A percentile compares a stretch with the other conserved stretches of the same genome.
Conservation (phyloP, 1,140 invertebrate genomes). For the Thereuonema tuberculata region DNA sequence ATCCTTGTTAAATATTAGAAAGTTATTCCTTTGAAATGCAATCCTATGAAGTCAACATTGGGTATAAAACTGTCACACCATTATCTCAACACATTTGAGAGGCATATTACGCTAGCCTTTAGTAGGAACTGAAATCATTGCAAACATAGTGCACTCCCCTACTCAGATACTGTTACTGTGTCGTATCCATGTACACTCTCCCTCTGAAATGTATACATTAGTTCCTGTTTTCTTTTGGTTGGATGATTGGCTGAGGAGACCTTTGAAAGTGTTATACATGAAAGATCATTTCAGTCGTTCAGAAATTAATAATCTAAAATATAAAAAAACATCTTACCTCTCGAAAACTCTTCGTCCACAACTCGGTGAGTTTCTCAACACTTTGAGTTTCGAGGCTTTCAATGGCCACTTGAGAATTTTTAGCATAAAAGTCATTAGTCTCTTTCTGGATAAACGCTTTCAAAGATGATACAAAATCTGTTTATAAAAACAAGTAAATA, state of each 20-base stretch:
- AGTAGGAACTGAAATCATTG: no score
- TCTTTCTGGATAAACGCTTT: constrained; percentile 30
- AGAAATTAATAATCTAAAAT: background rate
- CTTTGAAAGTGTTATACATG: background rate
- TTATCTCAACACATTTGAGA: no score
- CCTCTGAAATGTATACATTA: background rate
- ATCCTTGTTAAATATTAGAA: no score
- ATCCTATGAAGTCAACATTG: no score
- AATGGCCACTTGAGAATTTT: constrained; percentile 34
- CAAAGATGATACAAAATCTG: constrained; percentile 29
- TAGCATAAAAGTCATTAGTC: constrained; percentile 40
- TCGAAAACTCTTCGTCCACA: constrained; percentile 52
- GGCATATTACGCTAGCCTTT: no score
- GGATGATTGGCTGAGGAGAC: background rate
- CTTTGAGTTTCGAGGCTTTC: constrained; percentile 39
- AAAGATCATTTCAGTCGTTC: background rate
- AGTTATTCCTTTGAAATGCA: no score
- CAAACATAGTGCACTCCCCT: background rate
- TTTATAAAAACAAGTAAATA: constrained; percentile 19
- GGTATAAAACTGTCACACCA: no score
- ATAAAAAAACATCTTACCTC: constrained; percentile 39
- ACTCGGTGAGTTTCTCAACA: constrained; percentile 48
- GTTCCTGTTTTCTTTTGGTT: background rate
- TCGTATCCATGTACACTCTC: background rate
- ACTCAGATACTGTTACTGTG: background rate